A percentile compares a stretch with the other conserved stretches of the same genome.
Conservation (phyloP, 2,113 vertebrate genomes). For the Chlorodrepanis virens region DNA sequence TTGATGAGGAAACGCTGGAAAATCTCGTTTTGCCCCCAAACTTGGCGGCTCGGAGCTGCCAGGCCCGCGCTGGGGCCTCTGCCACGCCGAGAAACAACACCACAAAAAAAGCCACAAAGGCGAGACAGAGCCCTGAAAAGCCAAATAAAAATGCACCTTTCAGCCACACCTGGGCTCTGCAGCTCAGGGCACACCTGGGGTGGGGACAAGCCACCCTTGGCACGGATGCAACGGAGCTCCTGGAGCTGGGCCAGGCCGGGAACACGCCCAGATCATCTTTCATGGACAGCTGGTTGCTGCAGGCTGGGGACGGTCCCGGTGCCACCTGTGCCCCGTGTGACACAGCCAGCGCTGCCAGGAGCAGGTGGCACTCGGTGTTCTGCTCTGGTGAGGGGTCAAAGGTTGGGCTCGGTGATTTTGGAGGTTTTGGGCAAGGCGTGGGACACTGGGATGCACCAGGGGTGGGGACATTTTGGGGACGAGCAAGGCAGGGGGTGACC, state of each 20-base stretch:
- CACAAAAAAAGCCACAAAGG: background rate
- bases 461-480: background rate
- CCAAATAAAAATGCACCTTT: background rate
- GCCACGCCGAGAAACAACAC: background rate
- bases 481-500: no score
- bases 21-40: background rate
- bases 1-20: background rate
- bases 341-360: accelerated
- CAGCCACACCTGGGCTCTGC: background rate
- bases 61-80: background rate
- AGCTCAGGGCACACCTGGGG: background rate
- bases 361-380: background rate
- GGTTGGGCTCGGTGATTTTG: accelerated
- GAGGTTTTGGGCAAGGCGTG: background rate
- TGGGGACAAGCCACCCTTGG: background rate
- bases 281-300: background rate
- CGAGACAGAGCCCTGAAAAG: accelerated
- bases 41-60: accelerated
- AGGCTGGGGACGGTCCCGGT: background rate
- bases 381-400: background rate
- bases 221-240: background rate
- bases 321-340: background rate
- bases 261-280: accelerated
- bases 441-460: background rate
- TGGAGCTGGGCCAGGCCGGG: background rate